Conservation (phyloP, 1,140 invertebrate genomes). For the Samia ricini region DNA sequence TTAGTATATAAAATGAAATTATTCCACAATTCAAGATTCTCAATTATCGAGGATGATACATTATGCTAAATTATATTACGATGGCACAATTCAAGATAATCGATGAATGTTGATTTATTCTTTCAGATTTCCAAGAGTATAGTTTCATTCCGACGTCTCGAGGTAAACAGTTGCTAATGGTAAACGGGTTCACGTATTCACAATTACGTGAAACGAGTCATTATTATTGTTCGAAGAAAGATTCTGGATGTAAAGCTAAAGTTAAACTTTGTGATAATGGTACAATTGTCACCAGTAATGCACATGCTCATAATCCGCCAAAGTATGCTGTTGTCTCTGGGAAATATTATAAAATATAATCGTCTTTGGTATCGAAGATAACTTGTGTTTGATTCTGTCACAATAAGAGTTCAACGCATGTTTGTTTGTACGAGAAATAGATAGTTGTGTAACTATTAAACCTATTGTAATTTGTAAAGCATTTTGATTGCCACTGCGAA, state of each 20-base stretch:
- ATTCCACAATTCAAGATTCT: no score
- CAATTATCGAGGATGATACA: no score
- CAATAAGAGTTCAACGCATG: background rate
- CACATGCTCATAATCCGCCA: conserved; percentile 31
- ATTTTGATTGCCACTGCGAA: no score
- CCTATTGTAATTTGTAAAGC: no score
- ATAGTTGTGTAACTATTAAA: no score
- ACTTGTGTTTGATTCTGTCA: background rate
- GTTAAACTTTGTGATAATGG: conserved; percentile 22
- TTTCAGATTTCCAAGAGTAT: conserved; percentile 4
- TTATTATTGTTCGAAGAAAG: conserved; percentile 30
- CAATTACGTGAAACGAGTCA: conserved; percentile 7
- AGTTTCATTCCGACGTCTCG: conserved; percentile 15
- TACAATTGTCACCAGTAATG: conserved; percentile 3
- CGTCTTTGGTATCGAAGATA: background rate
- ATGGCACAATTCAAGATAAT: background rate
- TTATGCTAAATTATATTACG: no score
- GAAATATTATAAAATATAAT: conserved; percentile 21
- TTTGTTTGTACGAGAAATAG: background rate
- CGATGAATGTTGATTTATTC: background rate
- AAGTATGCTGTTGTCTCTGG: conserved; percentile 12
- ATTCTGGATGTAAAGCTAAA: conserved; percentile 28
- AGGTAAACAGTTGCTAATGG: conserved; percentile 23
- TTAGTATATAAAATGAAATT: no score
- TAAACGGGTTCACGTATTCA: conserved; percentile 22